phyloP scores from a whole-genome alignment of 1,140 invertebrate species.

The Chironomus tepperi region DNA sequence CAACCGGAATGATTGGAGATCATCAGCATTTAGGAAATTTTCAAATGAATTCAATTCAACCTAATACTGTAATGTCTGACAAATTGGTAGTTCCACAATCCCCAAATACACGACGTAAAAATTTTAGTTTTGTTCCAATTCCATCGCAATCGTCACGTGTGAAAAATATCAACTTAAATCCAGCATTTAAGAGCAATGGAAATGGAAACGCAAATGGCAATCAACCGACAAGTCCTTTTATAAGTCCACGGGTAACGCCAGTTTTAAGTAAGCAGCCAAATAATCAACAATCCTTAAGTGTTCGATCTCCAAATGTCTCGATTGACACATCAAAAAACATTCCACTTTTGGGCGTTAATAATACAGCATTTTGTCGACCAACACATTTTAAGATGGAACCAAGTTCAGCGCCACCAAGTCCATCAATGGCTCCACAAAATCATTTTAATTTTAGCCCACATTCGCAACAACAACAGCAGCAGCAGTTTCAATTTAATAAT shows the following conservation, averaged over 20 bases:
- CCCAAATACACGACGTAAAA: constrained; percentile 53
- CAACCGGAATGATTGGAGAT: not conserved
- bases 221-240: constrained; percentile 59
- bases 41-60: not conserved
- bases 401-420: constrained; percentile 39
- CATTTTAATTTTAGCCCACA: constrained; percentile 28
- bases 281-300: constrained; percentile 30
- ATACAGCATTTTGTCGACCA: constrained; percentile 32
- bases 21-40: constrained; percentile 26
- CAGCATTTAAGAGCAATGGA: constrained; percentile 33
- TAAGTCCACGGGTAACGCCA: constrained; percentile 70
- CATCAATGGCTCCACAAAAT: constrained; percentile 34
- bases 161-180: constrained; percentile 28
- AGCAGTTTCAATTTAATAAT: constrained; percentile 24
- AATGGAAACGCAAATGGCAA: not conserved
- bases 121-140: constrained; percentile 76
- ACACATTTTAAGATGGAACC: constrained; percentile 31
- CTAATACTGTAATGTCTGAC: not conserved
- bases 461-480: constrained; percentile 22
- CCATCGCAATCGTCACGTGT: constrained; percentile 48
- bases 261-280: constrained; percentile 43
- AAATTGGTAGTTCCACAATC: constrained; percentile 1
- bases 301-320: constrained; percentile 23
- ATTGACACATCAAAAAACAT: constrained; percentile 30
- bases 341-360: constrained; percentile 36